Base-by-base conservation (phyloP, 2,888 invertebrate species). In the Amphipyra berbera region DNA sequence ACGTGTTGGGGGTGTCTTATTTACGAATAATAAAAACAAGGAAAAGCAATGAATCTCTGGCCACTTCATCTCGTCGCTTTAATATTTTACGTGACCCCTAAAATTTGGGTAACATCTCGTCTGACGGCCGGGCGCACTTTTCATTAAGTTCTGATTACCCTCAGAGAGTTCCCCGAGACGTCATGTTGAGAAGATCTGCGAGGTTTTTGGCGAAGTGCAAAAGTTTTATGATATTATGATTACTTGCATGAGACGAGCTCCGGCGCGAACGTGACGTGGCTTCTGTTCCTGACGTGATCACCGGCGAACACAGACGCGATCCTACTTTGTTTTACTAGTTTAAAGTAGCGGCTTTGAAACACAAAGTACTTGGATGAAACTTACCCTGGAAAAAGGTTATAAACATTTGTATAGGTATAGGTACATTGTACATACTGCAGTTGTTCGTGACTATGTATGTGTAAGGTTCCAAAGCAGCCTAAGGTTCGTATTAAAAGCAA, bases 61-160 rank as follows among this genome's bases (percentile, higher is more conserved):
- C 94, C 91, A 94, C 94, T 94, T 92, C 94, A 92, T 94, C 90
- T 90, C 89, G 89, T 86, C 90, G 89, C 88, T 93, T 94, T 95
- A 94, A 95, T 95, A 95, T 95, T 95, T 93, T 95, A 95, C 95
- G 95, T 95, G 95, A 94, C 94, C 94, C 88, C 93, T 91, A 89
- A 94, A 93, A 92, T 93, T 90, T 92, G 88, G 89, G 89, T 88
- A 84, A 86, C 84, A 85, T 81, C 82, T 80, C 82, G 86, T 73
- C 87, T 84, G 88, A 85, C 88, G 86, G 88, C 80, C 87, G 87
- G 86, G 91, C 90, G 90, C 90, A 92, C 92, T 93, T 93, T 93
- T 94, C 95, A 94, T 95, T 94, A 94, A 91, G 88, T 91, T 92
- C 90, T 92, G 94, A 94, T 94, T 94, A 94, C 93, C 89, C 89